Percentiles rank a stretch among this genome's conserved stretches.
Conservation (phyloP, 2,888 invertebrate species). For the Ormyrus rosae region DNA sequence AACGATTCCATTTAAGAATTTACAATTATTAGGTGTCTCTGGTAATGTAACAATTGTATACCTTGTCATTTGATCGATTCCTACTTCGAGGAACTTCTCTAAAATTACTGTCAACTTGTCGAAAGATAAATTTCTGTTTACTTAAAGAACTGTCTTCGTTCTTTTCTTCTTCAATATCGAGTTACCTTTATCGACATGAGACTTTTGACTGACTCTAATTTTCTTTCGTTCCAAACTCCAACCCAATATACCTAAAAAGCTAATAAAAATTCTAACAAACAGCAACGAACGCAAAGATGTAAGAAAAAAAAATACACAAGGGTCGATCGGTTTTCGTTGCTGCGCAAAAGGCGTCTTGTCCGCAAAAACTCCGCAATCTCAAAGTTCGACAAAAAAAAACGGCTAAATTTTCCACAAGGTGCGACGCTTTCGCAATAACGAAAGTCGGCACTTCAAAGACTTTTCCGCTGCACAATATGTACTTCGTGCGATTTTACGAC, state of each 20-base stretch:
- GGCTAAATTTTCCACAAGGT: not conserved
- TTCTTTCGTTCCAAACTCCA: conserved; percentile 7
- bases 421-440: not conserved
- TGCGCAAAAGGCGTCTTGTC: not conserved
- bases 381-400: not conserved
- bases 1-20: not conserved
- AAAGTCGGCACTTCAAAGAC: conserved; percentile 13
- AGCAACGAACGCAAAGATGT: conserved; percentile 38
- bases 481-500: not conserved
- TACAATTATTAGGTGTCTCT: no score
- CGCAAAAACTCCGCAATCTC: not conserved
- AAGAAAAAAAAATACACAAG: not conserved
- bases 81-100: no score
- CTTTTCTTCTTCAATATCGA: no score
- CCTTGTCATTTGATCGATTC: no score
- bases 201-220: not conserved
- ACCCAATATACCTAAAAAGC: not conserved
- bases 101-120: no score
- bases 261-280: conserved; percentile 11
- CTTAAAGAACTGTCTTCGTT: no score
- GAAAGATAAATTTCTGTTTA: no score
- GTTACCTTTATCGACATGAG: no score
- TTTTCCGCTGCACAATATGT: conserved; percentile 31
- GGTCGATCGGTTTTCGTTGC: conserved; percentile 16
- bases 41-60: no score